These are phyloP conservation scores for Tetragnatha montana DNA, from an alignment of 2,888 invertebrate species.

Conservation along the genomic window DNA sequence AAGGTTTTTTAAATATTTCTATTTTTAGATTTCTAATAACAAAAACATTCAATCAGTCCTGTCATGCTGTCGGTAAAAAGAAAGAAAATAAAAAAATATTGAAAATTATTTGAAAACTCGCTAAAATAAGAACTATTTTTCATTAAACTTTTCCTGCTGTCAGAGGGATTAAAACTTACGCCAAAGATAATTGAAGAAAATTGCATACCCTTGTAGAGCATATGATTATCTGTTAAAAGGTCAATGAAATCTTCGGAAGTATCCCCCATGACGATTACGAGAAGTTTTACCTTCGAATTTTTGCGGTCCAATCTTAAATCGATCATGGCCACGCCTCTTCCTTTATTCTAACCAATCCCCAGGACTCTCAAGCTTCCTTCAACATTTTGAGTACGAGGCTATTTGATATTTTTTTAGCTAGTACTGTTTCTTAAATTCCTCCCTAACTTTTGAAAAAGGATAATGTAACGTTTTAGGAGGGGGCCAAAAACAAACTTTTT, in stretches of 20 bases:
- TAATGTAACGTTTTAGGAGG: no score
- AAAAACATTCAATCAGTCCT: no score
- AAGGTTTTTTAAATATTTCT: no score
- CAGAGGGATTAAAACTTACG: neutral
- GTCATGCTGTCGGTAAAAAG: no score
- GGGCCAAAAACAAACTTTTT: no score
- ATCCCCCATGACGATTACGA: conserved; percentile 11
- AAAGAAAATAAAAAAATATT: neutral
- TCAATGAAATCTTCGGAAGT: conserved; percentile 26
- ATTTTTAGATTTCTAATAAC: no score
- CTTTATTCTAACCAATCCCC: conserved; percentile 2
- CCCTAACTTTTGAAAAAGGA: neutral
- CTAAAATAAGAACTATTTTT: neutral
- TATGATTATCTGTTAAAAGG: conserved; percentile 24
- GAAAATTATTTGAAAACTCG: neutral
- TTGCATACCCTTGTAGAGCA: conserved; percentile 40
- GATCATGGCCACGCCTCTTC: conserved; percentile 21
- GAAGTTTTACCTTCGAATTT: neutral
- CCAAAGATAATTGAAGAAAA: no score
- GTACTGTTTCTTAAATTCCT: neutral
- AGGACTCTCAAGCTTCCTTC: neutral
- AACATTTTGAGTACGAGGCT: neutral
- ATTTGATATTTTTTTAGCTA: neutral
- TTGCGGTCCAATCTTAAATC: conserved; percentile 23
- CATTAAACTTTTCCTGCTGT: neutral